Evolutionary conservation across 2,113 vertebrate species (phyloP).

Genomic region (Ciconia maguari): DNA sequence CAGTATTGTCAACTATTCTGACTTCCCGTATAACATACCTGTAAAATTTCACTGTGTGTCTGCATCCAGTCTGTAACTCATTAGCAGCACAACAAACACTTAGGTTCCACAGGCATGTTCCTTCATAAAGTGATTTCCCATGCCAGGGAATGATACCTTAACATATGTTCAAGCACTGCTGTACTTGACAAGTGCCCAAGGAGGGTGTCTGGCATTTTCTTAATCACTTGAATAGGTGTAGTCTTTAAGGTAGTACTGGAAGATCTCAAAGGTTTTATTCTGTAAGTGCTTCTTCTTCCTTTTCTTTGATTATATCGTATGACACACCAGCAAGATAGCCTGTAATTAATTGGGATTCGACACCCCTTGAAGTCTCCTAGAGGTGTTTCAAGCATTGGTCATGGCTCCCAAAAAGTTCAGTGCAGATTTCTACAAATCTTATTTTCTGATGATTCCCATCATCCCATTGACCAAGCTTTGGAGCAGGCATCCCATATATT

Average conservation of each 20-base stretch:
- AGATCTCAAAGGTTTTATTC: background rate
- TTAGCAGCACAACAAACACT: background rate
- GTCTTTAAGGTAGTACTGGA: background rate
- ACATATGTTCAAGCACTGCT: background rate
- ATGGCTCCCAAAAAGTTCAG: background rate
- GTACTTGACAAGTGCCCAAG: background rate
- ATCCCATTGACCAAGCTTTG: background rate
- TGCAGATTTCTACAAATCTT: background rate
- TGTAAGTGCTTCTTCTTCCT: background rate
- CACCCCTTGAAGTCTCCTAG: background rate
- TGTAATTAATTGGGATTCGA: background rate
- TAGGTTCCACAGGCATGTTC: background rate
- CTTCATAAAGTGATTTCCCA: background rate
- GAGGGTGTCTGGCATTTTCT: background rate
- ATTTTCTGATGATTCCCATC: background rate
- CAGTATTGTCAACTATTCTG: background rate
- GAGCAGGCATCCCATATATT: background rate
- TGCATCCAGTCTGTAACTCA: background rate
- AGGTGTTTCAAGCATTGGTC: background rate
- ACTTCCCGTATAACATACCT: background rate
- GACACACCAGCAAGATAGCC: background rate
- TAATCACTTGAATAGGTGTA: background rate
- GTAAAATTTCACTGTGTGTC: background rate
- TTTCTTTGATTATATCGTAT: background rate
- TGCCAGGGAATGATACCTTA: background rate